Evolutionary conservation across 2,888 invertebrate genomes (phyloP), one percentile per base, ranked within the genome.

Genomic region (Lasiommata megera): DNA sequence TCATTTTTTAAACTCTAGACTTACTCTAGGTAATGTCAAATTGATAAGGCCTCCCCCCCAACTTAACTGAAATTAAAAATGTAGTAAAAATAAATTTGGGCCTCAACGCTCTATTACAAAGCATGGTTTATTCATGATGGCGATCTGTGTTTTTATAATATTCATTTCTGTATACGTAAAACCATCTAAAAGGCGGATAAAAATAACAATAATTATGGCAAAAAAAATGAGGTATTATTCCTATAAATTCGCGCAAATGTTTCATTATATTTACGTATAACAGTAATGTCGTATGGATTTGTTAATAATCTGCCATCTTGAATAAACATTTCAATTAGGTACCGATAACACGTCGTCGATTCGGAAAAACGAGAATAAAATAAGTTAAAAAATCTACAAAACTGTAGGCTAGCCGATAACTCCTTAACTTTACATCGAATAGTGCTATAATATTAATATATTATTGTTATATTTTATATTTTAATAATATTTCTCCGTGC

Each of bases 21-120:
- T 55, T 57, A 65, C 65, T 83, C 88, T 90, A 90, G 88, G 89
- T 89, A 90, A 89, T 85, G 88, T 84, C 89, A 89, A 90, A 88
- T 90, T 77, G 87, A 75, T 68, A 67, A 61, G 68, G 69, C 70
- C 69, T 69, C 16, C 2, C 70, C 69, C 69, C 16, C 2, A 46
- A 46, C 31, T 31, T 16, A 31, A 46, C 59, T 60, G 56, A 57
- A 63, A 62, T 59, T 57, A 60, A 60, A 60, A 62, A 50, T 61
- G 50, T 62, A 63, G 63, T 66, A 67, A 64, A 60, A 63, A 56
- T 56, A 37, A 51, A 62, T 64, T 58, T 47, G 58, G 62, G 57
- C 47, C 62, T 55, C 47, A 51, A 50, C 18, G 7, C 31, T 50
- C 36, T 8, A 1, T 51, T 40, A 12, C 11, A n/a, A n/a, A n/a